Evolutionary conservation across 2,113 vertebrate species (phyloP), one percentile per base, ranked within the genome.

Genomic region (Thryonomys swinderianus): DNA sequence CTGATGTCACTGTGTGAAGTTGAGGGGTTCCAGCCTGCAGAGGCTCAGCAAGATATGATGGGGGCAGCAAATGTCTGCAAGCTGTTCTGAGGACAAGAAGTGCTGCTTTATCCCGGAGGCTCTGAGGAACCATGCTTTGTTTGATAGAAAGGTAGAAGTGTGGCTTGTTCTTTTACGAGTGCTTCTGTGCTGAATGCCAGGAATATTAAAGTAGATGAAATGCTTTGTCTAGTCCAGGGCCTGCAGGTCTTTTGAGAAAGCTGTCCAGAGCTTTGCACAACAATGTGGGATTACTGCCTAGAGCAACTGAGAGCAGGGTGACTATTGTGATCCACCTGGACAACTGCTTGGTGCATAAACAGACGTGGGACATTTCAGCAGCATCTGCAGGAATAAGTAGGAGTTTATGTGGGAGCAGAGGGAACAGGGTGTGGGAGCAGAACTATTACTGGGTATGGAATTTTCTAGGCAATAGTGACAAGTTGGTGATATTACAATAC

Each of bases 401-500:
- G 85, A 90, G 76, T 55, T 69, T 40, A 2, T 20, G 59, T 90
- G 93, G 74, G 80, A 91, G 34, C 45, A 69, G n/a, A 37, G 17
- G 81, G 94, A 73, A 90, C 84, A 88, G 74, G 27, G 40, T 88
- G 71, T 80, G 59, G 93, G 48, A 89, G 51, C 21, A 45, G 80
- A 91, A 74, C 25, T 85, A 86, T 76, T 57, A 87, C 20, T 1
- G 16, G 42, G 20, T 16, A 40, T 55, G 51, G n/a, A 62, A 40
- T 91, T 94, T 80, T 78, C 73, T 57, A 92, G 61, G 25, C 61
- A 69, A 85, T 3, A 45, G 42, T 79, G 85, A 85, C 69, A 90
- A 82, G 37, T 37, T 20, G 18, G 51, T 53, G 85, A 82, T 48
- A 34, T 45, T 32, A 74, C 2, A 34, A 42, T 11, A 61, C 34